Percentiles rank a stretch among this genome's conserved stretches.
These are phyloP conservation scores for Lithophane ornitopus DNA, from an alignment of 2,888 invertebrate genomes.

Conservation along the genomic window DNA sequence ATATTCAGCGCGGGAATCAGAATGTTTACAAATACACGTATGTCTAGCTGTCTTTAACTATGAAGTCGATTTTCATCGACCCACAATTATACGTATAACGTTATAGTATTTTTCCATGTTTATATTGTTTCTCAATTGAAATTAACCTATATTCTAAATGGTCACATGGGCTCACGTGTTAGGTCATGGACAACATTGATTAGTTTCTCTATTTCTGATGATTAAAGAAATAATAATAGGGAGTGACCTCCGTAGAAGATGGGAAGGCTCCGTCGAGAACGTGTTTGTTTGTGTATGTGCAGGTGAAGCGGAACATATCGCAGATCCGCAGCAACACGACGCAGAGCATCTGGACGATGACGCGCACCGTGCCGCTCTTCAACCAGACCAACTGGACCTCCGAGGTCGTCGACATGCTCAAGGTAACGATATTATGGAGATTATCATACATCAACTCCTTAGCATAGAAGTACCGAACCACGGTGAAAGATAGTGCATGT, in stretches of 20 bases:
- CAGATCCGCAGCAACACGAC: slow-evolving; percentile 94
- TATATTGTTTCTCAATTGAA: not conserved
- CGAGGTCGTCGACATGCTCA: slow-evolving; percentile 91
- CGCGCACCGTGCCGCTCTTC: slow-evolving; percentile 91
- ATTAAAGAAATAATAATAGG: not conserved
- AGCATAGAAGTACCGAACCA: not conserved
- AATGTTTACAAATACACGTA: slow-evolving; percentile 41
- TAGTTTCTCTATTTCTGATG: not conserved
- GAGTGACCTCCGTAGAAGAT: not conserved
- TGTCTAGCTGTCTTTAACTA: slow-evolving; percentile 20
- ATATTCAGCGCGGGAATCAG: slow-evolving; percentile 17
- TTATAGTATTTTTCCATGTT: not conserved
- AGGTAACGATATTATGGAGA: slow-evolving; percentile 73
- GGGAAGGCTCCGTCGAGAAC: not conserved
- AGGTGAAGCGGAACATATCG: slow-evolving; percentile 95
- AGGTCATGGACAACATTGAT: not conserved
- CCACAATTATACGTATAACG: not conserved
- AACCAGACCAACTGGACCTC: slow-evolving; percentile 95
- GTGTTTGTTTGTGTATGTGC: slow-evolving; percentile 16
- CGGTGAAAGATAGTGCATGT: not conserved
- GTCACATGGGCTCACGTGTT: not conserved
- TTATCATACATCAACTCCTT: not conserved
- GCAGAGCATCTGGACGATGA: slow-evolving; percentile 94
- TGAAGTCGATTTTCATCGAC: slow-evolving; percentile 15
- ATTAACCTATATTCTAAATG: not conserved